Evolutionary conservation across 1,140 invertebrate species (phyloP).

Genomic region (Bombus waltoni): DNA sequence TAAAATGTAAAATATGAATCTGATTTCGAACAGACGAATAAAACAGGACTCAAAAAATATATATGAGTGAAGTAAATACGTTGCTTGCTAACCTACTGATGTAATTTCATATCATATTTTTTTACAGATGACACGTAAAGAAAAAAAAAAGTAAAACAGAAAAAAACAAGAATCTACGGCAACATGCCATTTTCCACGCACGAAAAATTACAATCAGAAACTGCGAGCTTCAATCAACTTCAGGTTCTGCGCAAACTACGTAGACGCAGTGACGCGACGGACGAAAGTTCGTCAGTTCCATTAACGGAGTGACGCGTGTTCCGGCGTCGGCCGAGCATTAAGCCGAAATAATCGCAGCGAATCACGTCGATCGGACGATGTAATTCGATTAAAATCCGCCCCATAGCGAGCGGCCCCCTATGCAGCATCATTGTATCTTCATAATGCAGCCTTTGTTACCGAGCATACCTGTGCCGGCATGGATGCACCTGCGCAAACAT

Average conservation of each 20-base stretch:
- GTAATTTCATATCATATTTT: too few species aligned
- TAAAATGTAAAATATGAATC: too few species aligned
- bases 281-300: not conserved
- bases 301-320: not conserved
- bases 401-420: not conserved
- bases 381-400: conserved; percentile 42
- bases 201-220: not conserved
- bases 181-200: not conserved
- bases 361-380: conserved; percentile 10
- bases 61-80: too few species aligned
- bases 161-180: not conserved
- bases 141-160: not conserved
- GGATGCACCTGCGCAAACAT: conserved; percentile 48
- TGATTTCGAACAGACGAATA: too few species aligned
- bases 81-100: too few species aligned
- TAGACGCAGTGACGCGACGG: too few species aligned
- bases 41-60: too few species aligned
- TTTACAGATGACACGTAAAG: not conserved
- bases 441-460: conserved; percentile 40
- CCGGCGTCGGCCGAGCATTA: not conserved
- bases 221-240: not conserved
- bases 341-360: not conserved
- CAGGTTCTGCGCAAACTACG: not conserved
- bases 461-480: conserved; percentile 35
- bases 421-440: conserved; percentile 7